phyloP scores from a whole-genome alignment of 2,113 vertebrate species.

The Psophia crepitans region DNA sequence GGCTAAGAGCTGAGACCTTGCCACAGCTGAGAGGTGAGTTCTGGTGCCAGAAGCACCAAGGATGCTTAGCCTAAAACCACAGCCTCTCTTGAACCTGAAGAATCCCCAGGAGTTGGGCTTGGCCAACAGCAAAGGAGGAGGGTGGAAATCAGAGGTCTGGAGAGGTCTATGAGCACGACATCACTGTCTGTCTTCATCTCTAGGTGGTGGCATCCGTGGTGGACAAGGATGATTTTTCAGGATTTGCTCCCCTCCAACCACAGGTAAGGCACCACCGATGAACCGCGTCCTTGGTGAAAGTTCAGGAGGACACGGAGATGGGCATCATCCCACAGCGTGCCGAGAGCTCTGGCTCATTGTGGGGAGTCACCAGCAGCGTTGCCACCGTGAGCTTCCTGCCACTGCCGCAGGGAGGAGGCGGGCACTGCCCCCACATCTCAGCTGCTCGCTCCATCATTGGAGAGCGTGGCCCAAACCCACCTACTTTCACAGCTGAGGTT shows the following conservation, averaged over 20 bases:
- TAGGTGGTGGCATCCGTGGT: conserved; percentile 93
- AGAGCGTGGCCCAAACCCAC: neutral
- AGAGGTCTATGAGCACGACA: neutral
- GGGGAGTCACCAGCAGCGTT: neutral
- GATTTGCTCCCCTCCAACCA: conserved; percentile 93
- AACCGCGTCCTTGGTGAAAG: neutral
- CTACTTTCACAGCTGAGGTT: neutral
- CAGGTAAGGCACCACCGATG: conserved; percentile 74
- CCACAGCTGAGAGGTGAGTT: neutral
- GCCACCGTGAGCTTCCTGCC: neutral
- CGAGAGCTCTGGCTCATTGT: neutral
- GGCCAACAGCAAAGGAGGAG: neutral
- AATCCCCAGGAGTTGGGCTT: neutral
- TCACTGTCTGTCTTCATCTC: neutral
- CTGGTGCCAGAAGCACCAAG: neutral
- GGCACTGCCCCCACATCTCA: neutral
- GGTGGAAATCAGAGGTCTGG: neutral
- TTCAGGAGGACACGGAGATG: neutral
- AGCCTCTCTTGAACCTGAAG: neutral
- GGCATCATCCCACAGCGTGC: neutral
- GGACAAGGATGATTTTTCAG: conserved; percentile 89
- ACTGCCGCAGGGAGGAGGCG: rapidly evolving
- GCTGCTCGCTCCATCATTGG: neutral
- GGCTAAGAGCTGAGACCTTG: neutral
- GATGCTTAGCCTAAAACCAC: neutral